Evolutionary conservation across 2,113 vertebrate genomes (phyloP).

Genomic region (Lasiurus cinereus): DNA sequence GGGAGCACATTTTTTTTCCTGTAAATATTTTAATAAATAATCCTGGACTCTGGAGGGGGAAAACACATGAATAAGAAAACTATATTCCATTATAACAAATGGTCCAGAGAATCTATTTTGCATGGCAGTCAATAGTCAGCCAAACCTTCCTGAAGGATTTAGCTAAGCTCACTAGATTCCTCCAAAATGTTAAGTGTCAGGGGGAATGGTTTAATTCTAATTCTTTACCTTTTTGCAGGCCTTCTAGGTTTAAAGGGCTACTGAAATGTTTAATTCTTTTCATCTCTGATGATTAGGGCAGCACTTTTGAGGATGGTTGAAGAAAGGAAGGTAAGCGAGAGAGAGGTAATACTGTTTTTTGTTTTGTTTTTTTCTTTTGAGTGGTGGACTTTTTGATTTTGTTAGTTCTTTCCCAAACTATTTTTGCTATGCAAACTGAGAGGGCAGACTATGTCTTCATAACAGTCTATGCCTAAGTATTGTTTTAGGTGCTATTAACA

Average conservation of each 20-base stretch:
- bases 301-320: not conserved
- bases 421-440: not conserved
- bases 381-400: not conserved
- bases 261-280: not conserved
- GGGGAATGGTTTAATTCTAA: slow-evolving; percentile 1
- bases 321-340: not conserved
- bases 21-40: slow-evolving; percentile 11
- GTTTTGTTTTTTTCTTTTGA: not conserved
- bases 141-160: not conserved
- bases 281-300: not conserved
- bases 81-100: not conserved
- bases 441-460: not conserved
- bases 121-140: not conserved
- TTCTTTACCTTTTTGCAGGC: not conserved
- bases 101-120: not conserved
- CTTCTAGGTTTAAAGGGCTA: not conserved
- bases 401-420: not conserved
- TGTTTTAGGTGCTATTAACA: not conserved
- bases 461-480: not conserved
- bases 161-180: not conserved
- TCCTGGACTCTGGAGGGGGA: not conserved
- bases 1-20: not conserved
- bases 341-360: not conserved
- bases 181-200: not conserved
- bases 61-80: not conserved